phyloP scores from a whole-genome alignment of 2,888 invertebrate species.

The Pherbina coryleti region DNA sequence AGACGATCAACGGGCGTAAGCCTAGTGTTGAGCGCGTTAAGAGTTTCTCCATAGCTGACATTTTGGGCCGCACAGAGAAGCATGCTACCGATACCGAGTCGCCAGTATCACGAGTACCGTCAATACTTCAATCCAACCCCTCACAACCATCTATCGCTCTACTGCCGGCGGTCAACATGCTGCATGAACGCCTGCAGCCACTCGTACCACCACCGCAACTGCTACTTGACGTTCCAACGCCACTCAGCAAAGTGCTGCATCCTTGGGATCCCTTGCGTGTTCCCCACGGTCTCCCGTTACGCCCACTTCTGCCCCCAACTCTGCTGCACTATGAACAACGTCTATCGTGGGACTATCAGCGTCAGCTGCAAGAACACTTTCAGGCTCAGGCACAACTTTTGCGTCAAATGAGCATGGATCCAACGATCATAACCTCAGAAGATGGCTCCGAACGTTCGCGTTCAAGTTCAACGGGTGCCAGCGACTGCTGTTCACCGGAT shows the following conservation, averaged over 20 bases:
- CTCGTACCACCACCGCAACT: slow-evolving; percentile 13
- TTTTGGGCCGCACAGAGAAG: slow-evolving; percentile 78
- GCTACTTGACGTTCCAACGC: slow-evolving; percentile 37
- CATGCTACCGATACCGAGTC: slow-evolving; percentile 1
- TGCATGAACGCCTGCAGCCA: slow-evolving; percentile 3
- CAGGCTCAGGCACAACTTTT: slow-evolving; percentile 71
- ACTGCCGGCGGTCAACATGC: slow-evolving; percentile 14
- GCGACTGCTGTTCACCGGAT: slow-evolving; percentile 81
- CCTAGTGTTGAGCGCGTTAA: slow-evolving; percentile 79
- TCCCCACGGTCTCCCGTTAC: slow-evolving; percentile 51
- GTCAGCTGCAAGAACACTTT: slow-evolving; percentile 72
- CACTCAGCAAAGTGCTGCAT: slow-evolving; percentile 75
- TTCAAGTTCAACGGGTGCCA: slow-evolving; percentile 77
- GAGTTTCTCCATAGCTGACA: slow-evolving; percentile 92
- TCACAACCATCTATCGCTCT: not conserved
- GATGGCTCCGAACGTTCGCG: slow-evolving; percentile 79
- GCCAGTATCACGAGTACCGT: not conserved
- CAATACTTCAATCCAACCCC: not conserved
- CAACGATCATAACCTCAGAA: slow-evolving; percentile 71
- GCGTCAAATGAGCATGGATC: slow-evolving; percentile 70
- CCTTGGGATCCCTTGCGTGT: slow-evolving; percentile 80
- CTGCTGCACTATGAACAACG: slow-evolving; percentile 78
- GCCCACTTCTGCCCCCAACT: slow-evolving; percentile 69
- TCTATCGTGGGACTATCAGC: slow-evolving; percentile 73
- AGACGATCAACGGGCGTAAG: slow-evolving; percentile 45